phyloP scores from a whole-genome alignment of 2,888 invertebrate genomes.

The Malacosoma neustria region DNA sequence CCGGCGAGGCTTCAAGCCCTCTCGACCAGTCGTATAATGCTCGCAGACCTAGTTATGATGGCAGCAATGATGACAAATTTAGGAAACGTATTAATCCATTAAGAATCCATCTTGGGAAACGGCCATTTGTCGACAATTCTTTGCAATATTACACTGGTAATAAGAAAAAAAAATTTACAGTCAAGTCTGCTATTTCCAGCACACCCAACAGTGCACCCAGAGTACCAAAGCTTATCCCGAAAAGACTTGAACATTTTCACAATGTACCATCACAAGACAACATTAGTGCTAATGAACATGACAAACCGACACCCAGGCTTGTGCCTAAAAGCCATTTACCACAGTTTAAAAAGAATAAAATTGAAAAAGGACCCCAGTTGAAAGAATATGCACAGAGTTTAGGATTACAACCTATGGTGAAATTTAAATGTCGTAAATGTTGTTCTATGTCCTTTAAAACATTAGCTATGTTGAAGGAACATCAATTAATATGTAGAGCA shows the following conservation, averaged over 20 bases:
- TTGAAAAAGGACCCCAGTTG: constrained; percentile 53
- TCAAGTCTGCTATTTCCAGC: constrained; percentile 44
- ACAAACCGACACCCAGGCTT: constrained; percentile 63
- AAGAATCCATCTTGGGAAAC: constrained; percentile 61
- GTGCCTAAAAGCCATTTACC: constrained; percentile 63
- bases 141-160: constrained; percentile 41
- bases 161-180: constrained; percentile 49
- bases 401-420: constrained; percentile 81
- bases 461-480: constrained; percentile 79
- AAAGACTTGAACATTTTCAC: constrained; percentile 48
- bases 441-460: constrained; percentile 79
- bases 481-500: constrained; percentile 77
- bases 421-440: constrained; percentile 85
- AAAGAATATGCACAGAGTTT: constrained; percentile 82
- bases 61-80: constrained; percentile 42
- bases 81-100: constrained; percentile 62
- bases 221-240: constrained; percentile 58
- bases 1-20: constrained; percentile 35
- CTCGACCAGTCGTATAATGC: constrained; percentile 27
- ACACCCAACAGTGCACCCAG: constrained; percentile 33
- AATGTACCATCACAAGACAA: constrained; percentile 43
- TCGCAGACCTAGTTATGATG: constrained; percentile 33
- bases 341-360: constrained; percentile 61
- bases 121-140: constrained; percentile 65
- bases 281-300: constrained; percentile 44